Percentiles rank a stretch among this genome's conserved stretches.
These are phyloP conservation scores for Nesospiza acunhae DNA, from an alignment of 2,113 vertebrate species.

Conservation along the genomic window DNA sequence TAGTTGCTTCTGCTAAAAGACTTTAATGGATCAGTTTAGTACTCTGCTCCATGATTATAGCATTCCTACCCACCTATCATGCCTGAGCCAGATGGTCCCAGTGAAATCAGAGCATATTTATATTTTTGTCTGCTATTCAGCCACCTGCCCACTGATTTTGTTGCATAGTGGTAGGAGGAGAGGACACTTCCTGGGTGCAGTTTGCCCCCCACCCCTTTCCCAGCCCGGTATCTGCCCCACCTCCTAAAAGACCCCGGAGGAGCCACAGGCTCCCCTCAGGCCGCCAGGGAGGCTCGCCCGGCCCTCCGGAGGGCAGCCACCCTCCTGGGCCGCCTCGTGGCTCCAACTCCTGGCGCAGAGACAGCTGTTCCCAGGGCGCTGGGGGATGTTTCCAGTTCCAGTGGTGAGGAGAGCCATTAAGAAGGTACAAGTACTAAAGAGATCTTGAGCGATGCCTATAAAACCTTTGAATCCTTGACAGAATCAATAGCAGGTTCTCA, in stretches of 20 bases:
- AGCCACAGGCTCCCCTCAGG: background rate
- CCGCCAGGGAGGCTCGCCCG: rapidly evolving
- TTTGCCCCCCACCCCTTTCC: background rate
- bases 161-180: constrained; percentile 25
- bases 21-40: constrained; percentile 66
- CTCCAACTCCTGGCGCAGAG: background rate
- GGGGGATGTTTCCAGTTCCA: background rate
- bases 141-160: constrained; percentile 57
- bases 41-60: constrained; percentile 51
- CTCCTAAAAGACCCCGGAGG: rapidly evolving
- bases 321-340: background rate
- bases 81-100: constrained; percentile 47
- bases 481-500: constrained; percentile 59
- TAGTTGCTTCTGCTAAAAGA: constrained; percentile 56
- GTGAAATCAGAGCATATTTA: constrained; percentile 51
- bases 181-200: background rate
- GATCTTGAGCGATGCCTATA: constrained; percentile 51
- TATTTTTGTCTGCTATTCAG: constrained; percentile 50
- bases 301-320: background rate
- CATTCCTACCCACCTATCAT: constrained; percentile 57
- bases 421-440: constrained; percentile 32
- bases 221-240: rapidly evolving
- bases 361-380: background rate
- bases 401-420: background rate
- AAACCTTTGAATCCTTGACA: constrained; percentile 59